Evolutionary conservation across 53 echinoderm and acorn worm species (phyloP).

Genomic region (Crossaster papposus): DNA sequence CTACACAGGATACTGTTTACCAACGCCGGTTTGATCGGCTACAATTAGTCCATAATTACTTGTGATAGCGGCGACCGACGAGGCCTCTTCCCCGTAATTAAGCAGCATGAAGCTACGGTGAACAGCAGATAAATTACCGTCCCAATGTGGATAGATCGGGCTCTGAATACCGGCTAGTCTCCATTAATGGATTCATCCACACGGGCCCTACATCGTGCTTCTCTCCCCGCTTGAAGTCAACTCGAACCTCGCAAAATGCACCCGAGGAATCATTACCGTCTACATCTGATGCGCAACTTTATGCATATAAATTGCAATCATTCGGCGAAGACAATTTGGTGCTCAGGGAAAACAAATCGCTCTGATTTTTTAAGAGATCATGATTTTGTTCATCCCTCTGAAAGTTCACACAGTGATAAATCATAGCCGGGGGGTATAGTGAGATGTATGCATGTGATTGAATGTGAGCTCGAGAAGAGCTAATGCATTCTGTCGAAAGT

Average conservation of each 20-base stretch:
- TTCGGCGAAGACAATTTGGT: constrained; percentile 18
- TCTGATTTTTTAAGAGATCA: constrained; percentile 8
- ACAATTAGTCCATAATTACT: constrained; percentile 36
- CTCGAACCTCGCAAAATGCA: background rate
- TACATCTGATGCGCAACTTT: background rate
- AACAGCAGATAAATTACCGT: constrained; percentile 7
- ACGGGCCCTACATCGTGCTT: background rate
- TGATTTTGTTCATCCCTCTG: constrained; percentile 11
- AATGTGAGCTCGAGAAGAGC: background rate
- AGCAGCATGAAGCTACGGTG: background rate
- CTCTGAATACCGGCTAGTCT: background rate
- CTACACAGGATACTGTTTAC: background rate
- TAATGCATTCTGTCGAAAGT: background rate
- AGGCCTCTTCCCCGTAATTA: constrained; percentile 28
- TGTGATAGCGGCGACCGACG: constrained; percentile 3
- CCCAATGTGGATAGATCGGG: background rate
- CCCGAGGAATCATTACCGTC: background rate
- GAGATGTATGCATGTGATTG: background rate
- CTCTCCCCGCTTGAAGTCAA: background rate
- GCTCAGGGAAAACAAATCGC: background rate
- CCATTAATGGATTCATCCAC: constrained; percentile 18
- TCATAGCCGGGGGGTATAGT: background rate
- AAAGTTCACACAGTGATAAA: constrained; percentile 21
- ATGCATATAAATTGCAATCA: constrained; percentile 24
- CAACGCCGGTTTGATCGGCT: constrained; percentile 1